phyloP scores from a whole-genome alignment of 2,888 invertebrate species.

The Microplitis manilae region DNA sequence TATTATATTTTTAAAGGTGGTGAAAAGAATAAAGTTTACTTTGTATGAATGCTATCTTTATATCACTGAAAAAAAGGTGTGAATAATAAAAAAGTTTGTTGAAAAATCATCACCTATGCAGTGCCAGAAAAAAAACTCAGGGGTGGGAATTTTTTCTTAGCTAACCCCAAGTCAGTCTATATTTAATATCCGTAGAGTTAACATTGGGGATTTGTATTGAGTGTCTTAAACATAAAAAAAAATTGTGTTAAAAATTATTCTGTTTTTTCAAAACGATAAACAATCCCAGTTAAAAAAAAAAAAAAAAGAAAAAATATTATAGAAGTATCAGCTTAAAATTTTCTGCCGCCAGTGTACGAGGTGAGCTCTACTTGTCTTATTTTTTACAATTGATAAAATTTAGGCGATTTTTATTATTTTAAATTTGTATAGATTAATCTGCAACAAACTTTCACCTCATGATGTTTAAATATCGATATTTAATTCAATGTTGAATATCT shows the following conservation, averaged over 20 bases:
- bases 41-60: too few relatives aligned
- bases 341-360: too few relatives aligned
- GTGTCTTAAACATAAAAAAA: too few relatives aligned
- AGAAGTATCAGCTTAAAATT: too few relatives aligned
- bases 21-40: not conserved
- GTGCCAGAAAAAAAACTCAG: not conserved
- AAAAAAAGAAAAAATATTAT: too few relatives aligned
- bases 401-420: not conserved
- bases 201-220: not conserved
- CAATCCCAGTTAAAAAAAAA: too few relatives aligned
- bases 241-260: too few relatives aligned
- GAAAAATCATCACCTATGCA: not conserved
- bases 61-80: not conserved
- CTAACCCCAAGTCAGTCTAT: not conserved
- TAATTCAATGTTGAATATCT: slow-evolving; percentile 5
- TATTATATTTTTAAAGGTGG: not conserved
- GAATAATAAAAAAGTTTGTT: not conserved
- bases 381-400: not conserved
- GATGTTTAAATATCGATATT: slow-evolving; percentile 18
- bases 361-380: not conserved
- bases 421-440: slow-evolving; percentile 1
- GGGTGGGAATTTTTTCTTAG: not conserved
- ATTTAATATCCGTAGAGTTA: not conserved
- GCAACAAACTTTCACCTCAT: slow-evolving; percentile 19
- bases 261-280: too few relatives aligned